A percentile compares a stretch with the other conserved stretches of the same genome.
phyloP scores from a whole-genome alignment of 2,888 invertebrate species.

The Anorthoa munda region DNA sequence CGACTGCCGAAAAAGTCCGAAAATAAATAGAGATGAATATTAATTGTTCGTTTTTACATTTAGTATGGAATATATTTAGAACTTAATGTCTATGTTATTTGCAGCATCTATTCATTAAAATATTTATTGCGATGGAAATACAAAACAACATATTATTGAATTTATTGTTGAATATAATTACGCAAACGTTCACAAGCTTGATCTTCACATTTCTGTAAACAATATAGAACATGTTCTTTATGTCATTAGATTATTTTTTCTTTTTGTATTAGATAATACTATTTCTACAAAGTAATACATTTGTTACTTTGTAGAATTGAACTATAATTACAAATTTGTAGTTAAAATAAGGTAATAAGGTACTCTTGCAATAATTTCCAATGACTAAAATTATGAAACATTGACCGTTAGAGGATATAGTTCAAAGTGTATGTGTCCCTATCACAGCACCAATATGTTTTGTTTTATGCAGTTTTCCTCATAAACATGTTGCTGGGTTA shows the following conservation, averaged over 20 bases:
- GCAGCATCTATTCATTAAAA: constrained; percentile 26
- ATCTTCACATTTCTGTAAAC: too few species aligned
- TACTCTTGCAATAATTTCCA: neutral
- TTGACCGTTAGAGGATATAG: neutral
- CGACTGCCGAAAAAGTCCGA: neutral
- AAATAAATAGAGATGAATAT: neutral
- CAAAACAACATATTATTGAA: neutral
- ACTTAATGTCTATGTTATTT: constrained; percentile 6
- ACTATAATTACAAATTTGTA: neutral
- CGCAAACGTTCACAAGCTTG: neutral
- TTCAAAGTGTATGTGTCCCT: neutral
- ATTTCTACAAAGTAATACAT: too few species aligned
- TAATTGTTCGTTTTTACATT: neutral
- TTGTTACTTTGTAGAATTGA: too few species aligned
- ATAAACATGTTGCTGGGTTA: constrained; percentile 62
- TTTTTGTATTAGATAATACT: neutral
- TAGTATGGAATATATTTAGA: neutral
- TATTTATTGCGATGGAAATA: constrained; percentile 25
- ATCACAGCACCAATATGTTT: constrained; percentile 37
- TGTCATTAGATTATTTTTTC: too few species aligned
- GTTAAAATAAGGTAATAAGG: constrained; percentile 1
- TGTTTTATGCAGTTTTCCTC: constrained; percentile 47
- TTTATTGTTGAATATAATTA: neutral
- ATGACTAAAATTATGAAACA: neutral
- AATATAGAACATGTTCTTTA: too few species aligned